Percentiles rank a stretch among this genome's conserved stretches.
Conservation (phyloP, 2,113 vertebrate species). For the Delphinus delphis region DNA sequence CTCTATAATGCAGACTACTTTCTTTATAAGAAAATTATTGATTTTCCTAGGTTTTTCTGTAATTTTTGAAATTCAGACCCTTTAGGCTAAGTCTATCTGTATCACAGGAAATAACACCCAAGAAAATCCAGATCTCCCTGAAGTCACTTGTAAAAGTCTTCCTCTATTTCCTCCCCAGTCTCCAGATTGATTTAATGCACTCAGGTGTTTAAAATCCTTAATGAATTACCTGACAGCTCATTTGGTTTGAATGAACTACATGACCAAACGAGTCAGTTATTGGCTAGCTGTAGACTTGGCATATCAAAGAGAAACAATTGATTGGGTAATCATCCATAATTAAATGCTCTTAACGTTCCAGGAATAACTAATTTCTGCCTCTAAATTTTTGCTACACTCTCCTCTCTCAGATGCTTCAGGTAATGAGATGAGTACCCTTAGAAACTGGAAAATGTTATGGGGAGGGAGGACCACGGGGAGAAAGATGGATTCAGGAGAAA, state of each 20-base stretch:
- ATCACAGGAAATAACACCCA: background rate
- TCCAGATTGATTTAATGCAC: background rate
- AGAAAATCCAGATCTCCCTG: background rate
- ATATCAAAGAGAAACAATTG: constrained; percentile 49
- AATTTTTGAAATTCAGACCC: background rate
- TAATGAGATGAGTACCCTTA: background rate
- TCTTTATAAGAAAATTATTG: constrained; percentile 12
- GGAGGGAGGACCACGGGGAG: background rate
- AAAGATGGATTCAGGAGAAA: background rate
- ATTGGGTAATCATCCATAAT: constrained; percentile 28
- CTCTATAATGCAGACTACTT: background rate
- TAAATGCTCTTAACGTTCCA: background rate
- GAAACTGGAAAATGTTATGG: background rate
- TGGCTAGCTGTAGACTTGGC: background rate
- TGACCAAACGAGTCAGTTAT: background rate
- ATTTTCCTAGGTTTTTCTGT: background rate
- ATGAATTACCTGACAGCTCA: constrained; percentile 48
- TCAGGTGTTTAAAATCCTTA: constrained; percentile 37
- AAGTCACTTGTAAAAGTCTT: constrained; percentile 43
- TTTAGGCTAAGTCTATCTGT: background rate
- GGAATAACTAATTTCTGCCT: constrained; percentile 51
- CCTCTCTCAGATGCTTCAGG: background rate
- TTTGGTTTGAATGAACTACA: background rate
- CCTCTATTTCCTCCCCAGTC: constrained; percentile 10
- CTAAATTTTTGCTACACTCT: background rate